Evolutionary conservation across 2,113 vertebrate genomes (phyloP).

Genomic region (Albula glossodonta): DNA sequence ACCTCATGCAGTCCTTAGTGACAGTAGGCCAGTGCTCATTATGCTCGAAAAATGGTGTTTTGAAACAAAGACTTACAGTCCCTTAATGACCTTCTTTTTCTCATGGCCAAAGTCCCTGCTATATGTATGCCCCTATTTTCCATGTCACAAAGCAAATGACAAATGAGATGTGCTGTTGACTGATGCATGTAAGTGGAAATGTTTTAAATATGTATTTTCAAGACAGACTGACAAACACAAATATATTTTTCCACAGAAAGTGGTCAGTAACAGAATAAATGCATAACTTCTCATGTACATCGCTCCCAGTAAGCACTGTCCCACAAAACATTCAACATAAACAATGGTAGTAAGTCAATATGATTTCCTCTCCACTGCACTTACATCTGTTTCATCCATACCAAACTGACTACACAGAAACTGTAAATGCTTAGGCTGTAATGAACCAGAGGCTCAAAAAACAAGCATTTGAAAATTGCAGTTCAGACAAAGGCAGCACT

Average conservation of each 20-base stretch:
- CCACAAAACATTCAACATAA: not conserved
- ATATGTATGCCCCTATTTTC: no score
- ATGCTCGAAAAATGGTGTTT: no score
- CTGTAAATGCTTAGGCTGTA: conserved; percentile 12
- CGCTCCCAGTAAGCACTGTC: not conserved
- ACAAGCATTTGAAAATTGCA: conserved; percentile 27
- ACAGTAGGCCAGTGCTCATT: no score
- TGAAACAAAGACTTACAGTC: no score
- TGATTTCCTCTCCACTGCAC: not conserved
- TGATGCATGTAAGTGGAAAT: not conserved
- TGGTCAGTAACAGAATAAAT: not conserved
- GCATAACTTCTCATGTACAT: not conserved
- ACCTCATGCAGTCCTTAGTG: no score
- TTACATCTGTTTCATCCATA: not conserved
- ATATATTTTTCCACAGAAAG: not conserved
- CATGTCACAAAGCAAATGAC: no score
- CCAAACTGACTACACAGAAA: not conserved
- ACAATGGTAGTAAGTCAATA: not conserved
- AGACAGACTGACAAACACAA: not conserved
- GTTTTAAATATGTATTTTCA: not conserved
- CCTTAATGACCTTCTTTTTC: no score
- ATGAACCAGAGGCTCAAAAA: not conserved
- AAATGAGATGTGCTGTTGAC: no score
- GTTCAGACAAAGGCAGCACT: conserved; percentile 36
- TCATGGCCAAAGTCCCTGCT: no score